Percentiles rank a stretch among this genome's conserved stretches.
phyloP scores from a whole-genome alignment of 2,797 vertebrate genomes.

The Phrynocephalus forsythii region DNA sequence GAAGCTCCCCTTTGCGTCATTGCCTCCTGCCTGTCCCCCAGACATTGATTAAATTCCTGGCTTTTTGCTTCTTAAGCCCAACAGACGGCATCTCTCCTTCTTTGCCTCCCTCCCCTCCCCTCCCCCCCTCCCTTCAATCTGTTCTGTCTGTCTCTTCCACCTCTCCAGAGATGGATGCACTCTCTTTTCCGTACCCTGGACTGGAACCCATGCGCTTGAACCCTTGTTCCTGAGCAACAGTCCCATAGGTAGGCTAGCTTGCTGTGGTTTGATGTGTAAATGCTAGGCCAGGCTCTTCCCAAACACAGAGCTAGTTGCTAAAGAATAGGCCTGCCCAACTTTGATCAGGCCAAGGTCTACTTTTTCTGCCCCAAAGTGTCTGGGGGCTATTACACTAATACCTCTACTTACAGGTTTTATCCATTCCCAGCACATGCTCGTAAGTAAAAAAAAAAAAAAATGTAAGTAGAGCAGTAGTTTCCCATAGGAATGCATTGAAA shows the following conservation, averaged over 20 bases:
- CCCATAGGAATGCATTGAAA: too few species aligned
- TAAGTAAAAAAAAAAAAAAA: too few species aligned
- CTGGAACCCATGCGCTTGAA: neutral
- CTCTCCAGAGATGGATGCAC: neutral
- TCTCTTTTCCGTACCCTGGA: neutral
- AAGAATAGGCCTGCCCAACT: too few species aligned
- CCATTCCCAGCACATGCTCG: too few species aligned
- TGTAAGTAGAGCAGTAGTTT: too few species aligned
- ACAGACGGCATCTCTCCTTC: neutral
- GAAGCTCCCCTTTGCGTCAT: slow-evolving; percentile 17
- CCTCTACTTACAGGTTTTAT: too few species aligned
- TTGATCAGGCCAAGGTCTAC: too few species aligned
- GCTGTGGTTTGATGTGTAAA: slow-evolving; percentile 11
- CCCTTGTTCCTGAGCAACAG: neutral
- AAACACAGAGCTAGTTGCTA: too few species aligned
- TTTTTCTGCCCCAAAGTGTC: too few species aligned
- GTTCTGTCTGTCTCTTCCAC: neutral
- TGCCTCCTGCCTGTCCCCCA: neutral
- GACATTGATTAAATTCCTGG: slow-evolving; percentile 8
- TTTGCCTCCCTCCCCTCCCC: neutral
- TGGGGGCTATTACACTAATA: too few species aligned
- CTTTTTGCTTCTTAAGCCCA: slow-evolving; percentile 31
- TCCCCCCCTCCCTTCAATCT: slow-evolving; percentile 1
- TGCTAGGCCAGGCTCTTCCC: neutral
- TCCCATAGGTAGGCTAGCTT: neutral